These are phyloP conservation scores for Caenorhabditis japonica DNA, from an alignment of 2,888 invertebrate genomes.

Conservation along the genomic window DNA sequence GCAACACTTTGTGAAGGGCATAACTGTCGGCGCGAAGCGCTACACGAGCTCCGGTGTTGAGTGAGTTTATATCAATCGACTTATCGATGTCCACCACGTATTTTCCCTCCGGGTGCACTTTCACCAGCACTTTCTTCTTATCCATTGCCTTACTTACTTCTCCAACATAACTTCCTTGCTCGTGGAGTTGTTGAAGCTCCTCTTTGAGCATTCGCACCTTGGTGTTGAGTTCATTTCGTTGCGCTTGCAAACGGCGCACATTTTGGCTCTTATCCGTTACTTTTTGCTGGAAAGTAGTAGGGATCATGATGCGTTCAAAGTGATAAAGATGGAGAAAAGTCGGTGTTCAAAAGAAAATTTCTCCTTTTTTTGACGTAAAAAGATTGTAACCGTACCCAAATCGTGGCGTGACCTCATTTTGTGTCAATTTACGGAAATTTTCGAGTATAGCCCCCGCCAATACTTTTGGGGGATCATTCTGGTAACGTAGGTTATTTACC, in stretches of 20 bases:
- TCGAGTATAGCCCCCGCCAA: no score
- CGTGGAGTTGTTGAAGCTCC: constrained; percentile 92
- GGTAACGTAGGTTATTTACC: no score
- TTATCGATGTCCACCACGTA: constrained; percentile 99
- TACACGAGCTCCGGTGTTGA: constrained; percentile 96
- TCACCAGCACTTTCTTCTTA: constrained; percentile 98
- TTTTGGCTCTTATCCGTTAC: constrained; percentile 98
- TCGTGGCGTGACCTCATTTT: no score
- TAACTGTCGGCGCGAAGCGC: constrained; percentile 98
- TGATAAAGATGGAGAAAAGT: no score
- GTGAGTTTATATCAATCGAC: constrained; percentile 97
- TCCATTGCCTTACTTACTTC: constrained; percentile 99
- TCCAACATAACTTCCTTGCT: constrained; percentile 99
- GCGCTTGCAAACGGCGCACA: constrained; percentile 94
- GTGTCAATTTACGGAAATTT: no score
- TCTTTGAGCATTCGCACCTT: constrained; percentile 98
- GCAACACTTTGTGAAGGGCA: constrained; percentile 96
- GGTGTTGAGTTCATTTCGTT: constrained; percentile 97
- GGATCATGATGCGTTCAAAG: constrained; percentile 5
- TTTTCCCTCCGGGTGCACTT: constrained; percentile 99
- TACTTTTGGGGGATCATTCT: no score
- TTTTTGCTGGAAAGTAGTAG: constrained; percentile 81
- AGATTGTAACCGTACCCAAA: no score
- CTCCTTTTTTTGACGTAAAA: no score
- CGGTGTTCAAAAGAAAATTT: no score